Evolutionary conservation across 1,140 invertebrate genomes (phyloP).

Genomic region (Drosophila gunungcola): DNA sequence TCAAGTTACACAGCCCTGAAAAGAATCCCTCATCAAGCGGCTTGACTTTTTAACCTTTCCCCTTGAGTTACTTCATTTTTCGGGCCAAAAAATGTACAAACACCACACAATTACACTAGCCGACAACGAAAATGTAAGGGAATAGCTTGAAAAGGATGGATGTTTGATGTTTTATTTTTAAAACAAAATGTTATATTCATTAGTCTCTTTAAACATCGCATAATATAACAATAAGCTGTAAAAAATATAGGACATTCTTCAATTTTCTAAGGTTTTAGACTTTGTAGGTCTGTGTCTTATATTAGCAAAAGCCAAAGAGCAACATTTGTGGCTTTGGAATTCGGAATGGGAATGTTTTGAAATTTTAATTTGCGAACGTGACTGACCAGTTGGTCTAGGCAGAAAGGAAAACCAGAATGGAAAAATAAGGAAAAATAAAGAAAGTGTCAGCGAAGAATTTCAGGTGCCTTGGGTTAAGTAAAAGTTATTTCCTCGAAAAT

Average conservation of each 20-base stretch:
- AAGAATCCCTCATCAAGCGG: constrained; percentile 19
- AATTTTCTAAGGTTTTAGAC: too few species aligned
- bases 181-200: too few species aligned
- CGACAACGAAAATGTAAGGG: not conserved
- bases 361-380: constrained; percentile 49
- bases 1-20: not conserved
- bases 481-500: not conserved
- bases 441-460: not conserved
- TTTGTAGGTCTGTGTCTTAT: not conserved
- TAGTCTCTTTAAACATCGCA: too few species aligned
- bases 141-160: too few species aligned
- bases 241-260: too few species aligned
- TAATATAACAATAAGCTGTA: too few species aligned
- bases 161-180: too few species aligned
- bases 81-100: not conserved
- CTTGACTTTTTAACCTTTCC: constrained; percentile 43
- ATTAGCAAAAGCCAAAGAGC: not conserved
- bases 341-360: constrained; percentile 31
- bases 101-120: not conserved
- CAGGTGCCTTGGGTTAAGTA: not conserved
- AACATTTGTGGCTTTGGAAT: constrained; percentile 30
- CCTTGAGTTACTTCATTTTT: constrained; percentile 14
- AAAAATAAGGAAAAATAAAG: not conserved
- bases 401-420: not conserved
- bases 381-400: constrained; percentile 27